Evolutionary conservation across 2,888 invertebrate species (phyloP), one percentile per base, ranked within the genome.

Genomic region (Dioctria rufipes): DNA sequence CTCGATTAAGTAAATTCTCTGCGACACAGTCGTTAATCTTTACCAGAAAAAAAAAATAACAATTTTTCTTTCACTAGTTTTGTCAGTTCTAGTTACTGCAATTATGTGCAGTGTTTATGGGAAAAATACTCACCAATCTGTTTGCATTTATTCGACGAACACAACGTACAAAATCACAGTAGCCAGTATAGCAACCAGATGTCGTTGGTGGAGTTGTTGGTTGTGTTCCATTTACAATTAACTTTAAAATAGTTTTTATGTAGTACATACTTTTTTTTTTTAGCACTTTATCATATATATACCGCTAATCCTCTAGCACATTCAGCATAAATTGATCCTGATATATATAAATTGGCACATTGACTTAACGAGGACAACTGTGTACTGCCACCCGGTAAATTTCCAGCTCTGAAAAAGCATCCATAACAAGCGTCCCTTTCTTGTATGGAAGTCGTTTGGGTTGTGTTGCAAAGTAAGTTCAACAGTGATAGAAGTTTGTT

Each of bases 391-490:
- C 51, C 61, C 88, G 90, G 89, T 11, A 90, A 86, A 46, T 90
- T 87, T 73, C 91, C 92, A 3, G 92, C 91, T 83, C 90, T 88
- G 81, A 91, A 90, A 86, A 93, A 93, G 85, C 93, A 93, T 39
- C 92, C 90, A 82, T 93, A 92, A 85, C 93, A 93, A 11, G 91
- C 91, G 87, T 93, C 93, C 81, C 92, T 90, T 80, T 88, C 84
- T 51, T 91, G 90, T 4, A 90, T 88, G 83, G 92, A 91, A 2
- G 91, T 90, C 13, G 91, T 91, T 86, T 93, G 93, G n/a, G 93
- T 92, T 54, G 92, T 91, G 84, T 92, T 93, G 86, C 93, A 93
- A 82, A 93, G 90, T 81, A 93, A 87, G 85, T 92, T 93, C 8
- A 93, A 86, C 78, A 93, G 87, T 84, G 92, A 92, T 81, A 89